Percentiles rank a stretch among this genome's conserved stretches.
Conservation (phyloP, 2,888 invertebrate species). For the Thumatha senex region DNA sequence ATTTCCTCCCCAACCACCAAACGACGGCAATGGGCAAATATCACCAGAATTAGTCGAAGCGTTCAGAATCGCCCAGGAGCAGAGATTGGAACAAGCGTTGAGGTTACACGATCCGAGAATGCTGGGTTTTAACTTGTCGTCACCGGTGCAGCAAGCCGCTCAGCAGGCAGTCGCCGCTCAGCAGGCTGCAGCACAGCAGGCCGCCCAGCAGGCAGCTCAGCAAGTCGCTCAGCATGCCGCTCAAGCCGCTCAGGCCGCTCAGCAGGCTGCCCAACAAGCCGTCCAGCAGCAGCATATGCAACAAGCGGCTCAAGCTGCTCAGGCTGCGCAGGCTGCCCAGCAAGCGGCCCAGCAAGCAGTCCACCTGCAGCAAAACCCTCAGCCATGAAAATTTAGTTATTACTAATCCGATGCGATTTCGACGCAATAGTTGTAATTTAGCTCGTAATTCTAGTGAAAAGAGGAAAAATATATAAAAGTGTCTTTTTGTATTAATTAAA, state of each 20-base stretch:
- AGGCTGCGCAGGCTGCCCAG: constrained; percentile 64
- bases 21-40: constrained; percentile 80
- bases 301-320: constrained; percentile 53
- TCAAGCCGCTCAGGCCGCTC: constrained; percentile 48
- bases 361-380: constrained; percentile 80
- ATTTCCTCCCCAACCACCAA: constrained; percentile 67
- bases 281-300: constrained; percentile 72
- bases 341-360: constrained; percentile 81
- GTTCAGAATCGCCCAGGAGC: constrained; percentile 88
- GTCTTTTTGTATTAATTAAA: constrained; percentile 42
- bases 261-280: constrained; percentile 41
- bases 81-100: constrained; percentile 91
- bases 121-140: constrained; percentile 88
- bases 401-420: constrained; percentile 87
- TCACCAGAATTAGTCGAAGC: constrained; percentile 89
- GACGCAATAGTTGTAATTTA: constrained; percentile 47
- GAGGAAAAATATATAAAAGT: constrained; percentile 19
- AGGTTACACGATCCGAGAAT: constrained; percentile 92
- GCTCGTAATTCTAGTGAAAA: constrained; percentile 43
- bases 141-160: constrained; percentile 71
- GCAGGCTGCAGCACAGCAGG: constrained; percentile 50
- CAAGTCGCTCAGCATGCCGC: constrained; percentile 58
- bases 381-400: constrained; percentile 92
- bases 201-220: constrained; percentile 57
- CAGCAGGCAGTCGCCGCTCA: constrained; percentile 51